Percentiles rank a stretch among this genome's conserved stretches.
These are phyloP conservation scores for Apamea crenata DNA, from an alignment of 2,888 invertebrate genomes.

Conservation along the genomic window DNA sequence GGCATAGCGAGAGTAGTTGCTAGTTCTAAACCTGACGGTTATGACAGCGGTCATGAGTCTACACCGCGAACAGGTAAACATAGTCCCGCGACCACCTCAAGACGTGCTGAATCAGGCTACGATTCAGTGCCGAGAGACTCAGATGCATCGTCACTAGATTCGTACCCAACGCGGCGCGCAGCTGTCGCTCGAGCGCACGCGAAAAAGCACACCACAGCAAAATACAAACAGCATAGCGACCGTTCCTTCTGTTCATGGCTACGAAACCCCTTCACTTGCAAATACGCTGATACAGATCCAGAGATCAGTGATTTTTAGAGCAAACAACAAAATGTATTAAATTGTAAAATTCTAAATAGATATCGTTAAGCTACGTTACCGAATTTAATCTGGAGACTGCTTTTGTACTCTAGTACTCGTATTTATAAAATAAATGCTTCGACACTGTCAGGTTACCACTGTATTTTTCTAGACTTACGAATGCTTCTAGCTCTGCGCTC, in stretches of 20 bases:
- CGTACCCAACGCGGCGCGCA: conserved; percentile 89
- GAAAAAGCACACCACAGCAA: conserved; percentile 90
- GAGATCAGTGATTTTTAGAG: conserved; percentile 92
- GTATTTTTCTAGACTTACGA: conserved; percentile 88
- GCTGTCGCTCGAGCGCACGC: conserved; percentile 88
- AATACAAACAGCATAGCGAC: conserved; percentile 93
- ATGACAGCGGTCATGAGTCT: conserved; percentile 96
- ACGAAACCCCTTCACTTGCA: conserved; percentile 94
- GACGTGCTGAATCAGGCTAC: conserved; percentile 97
- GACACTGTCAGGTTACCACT: conserved; percentile 87
- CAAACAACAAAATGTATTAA: conserved; percentile 71
- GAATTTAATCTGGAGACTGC: conserved; percentile 91
- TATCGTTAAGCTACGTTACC: conserved; percentile 90
- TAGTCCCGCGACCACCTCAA: conserved; percentile 94
- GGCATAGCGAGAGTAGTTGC: conserved; percentile 92
- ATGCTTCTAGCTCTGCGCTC: conserved; percentile 77
- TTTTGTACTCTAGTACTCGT: conserved; percentile 88
- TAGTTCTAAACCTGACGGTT: conserved; percentile 93
- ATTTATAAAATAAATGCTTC: conserved; percentile 86
- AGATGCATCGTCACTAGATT: conserved; percentile 96
- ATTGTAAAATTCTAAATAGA: conserved; percentile 75
- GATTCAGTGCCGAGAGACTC: conserved; percentile 97
- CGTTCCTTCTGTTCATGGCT: conserved; percentile 94
- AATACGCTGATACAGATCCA: conserved; percentile 93
- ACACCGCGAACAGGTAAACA: conserved; percentile 95